Conservation (phyloP, 2,797 vertebrate species). For the Hypotaenidia okinawae region DNA sequence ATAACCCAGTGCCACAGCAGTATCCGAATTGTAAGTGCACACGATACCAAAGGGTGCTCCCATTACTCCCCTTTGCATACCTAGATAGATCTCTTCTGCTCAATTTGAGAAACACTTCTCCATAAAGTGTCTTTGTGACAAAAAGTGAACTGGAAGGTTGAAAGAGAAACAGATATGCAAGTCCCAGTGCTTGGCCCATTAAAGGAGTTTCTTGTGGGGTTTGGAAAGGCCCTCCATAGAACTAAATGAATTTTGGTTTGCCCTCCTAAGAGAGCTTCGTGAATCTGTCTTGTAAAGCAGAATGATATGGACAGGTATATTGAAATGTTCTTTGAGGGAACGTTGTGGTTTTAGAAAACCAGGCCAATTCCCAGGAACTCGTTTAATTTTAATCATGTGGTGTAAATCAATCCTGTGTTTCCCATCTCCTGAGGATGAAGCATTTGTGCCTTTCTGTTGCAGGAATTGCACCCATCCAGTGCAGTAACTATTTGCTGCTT, state of each 20-base stretch:
- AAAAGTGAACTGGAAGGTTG: neutral
- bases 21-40: neutral
- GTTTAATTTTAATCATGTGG: neutral
- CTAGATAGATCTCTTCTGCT: neutral
- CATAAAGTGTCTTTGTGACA: neutral
- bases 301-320: neutral
- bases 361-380: neutral
- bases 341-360: neutral
- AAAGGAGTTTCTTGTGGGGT: neutral
- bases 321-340: too few relatives aligned
- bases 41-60: rapidly evolving
- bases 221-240: neutral
- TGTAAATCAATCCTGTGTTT: neutral
- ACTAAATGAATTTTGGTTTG: neutral
- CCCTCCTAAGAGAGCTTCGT: neutral
- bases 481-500: neutral
- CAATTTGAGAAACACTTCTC: neutral
- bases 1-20: neutral
- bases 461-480: neutral
- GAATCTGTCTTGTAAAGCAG: neutral
- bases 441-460: neutral
- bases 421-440: neutral
- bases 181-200: neutral
- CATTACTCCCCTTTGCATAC: neutral
- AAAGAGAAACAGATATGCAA: neutral